Conservation (phyloP, 2,113 vertebrate genomes). For the Nipponia nippon region DNA sequence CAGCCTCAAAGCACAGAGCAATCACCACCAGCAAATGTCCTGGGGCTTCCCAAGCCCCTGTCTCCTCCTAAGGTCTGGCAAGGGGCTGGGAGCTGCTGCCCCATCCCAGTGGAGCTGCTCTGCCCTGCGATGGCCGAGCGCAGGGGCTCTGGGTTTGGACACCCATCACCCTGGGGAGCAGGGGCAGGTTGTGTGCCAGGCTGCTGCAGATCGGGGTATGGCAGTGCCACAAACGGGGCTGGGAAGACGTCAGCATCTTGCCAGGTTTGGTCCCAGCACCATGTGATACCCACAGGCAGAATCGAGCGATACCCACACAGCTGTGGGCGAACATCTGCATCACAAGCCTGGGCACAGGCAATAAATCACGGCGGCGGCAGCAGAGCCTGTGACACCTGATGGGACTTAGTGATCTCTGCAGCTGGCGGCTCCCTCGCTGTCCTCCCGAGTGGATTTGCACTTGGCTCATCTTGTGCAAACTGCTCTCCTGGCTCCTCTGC, state of each 20-base stretch:
- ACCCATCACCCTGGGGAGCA: neutral
- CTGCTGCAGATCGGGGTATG: rapidly evolving
- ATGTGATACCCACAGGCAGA: neutral
- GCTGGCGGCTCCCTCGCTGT: neutral
- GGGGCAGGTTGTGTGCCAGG: neutral
- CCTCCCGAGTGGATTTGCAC: neutral
- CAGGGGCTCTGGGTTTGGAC: neutral
- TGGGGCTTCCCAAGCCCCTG: neutral
- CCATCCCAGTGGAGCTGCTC: neutral
- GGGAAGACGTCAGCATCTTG: neutral
- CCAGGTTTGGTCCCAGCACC: neutral
- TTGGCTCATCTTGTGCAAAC: neutral
- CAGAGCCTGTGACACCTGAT: neutral
- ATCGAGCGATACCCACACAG: neutral
- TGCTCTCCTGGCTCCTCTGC: neutral
- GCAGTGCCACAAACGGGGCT: rapidly evolving
- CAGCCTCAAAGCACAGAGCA: neutral
- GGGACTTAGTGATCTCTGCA: neutral
- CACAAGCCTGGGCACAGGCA: rapidly evolving
- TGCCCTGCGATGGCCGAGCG: neutral
- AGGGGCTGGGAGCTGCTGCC: neutral
- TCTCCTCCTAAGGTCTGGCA: rapidly evolving
- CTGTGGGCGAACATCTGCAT: neutral
- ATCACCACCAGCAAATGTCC: neutral
- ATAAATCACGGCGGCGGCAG: neutral